Base-by-base conservation (phyloP, 2,888 invertebrate genomes). In the Phyllotreta striolata region DNA sequence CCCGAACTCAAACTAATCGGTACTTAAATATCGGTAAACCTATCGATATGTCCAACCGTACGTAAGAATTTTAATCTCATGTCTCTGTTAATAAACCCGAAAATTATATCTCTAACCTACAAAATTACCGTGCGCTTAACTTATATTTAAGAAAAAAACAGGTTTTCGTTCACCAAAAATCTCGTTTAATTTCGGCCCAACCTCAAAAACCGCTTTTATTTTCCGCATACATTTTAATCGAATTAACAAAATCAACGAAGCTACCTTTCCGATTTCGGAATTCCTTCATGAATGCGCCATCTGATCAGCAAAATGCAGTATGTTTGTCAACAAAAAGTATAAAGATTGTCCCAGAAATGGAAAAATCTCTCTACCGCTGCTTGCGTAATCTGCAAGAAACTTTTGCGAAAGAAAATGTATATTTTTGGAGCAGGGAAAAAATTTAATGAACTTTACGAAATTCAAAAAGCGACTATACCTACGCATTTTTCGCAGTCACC, bases 131-230 rank as follows among this genome's bases (percentile, higher is more conserved):
- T 7, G 9, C 10, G 44, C 10, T n/a, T 10, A 44, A 10, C 44
- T 14, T n/a, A 6, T n/a, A 24, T 24, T 24, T 24, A 24, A 24
- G 24, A 24, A 24, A 14, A 24, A 24, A 44, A 44, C 44, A 6
- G 44, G 44, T 44, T 44, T 8, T 44, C 14, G 14, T 44, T 13
- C 10, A 44, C 44, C 6, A 44, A 44, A 44, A 44, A 44, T n/a
- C 10, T 44, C 14, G 44, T n/a, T 44, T 44, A 13, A 44, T 44
- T 44, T n/a, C 44, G 10, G 14, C 44, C 44, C 44, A 44, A 44
- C 44, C 44, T 44, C 44, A 44, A 44, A 44, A 44, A 44, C 44
- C 44, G 44, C 44, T 14, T 13, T 44, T n/a, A 44, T 44, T 44
- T 44, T 10, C 44, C 9, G 10, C 10, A 44, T 44, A 44, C 44